Conservation (phyloP, 2,797 vertebrate genomes). For the Acipenser ruthenus region DNA sequence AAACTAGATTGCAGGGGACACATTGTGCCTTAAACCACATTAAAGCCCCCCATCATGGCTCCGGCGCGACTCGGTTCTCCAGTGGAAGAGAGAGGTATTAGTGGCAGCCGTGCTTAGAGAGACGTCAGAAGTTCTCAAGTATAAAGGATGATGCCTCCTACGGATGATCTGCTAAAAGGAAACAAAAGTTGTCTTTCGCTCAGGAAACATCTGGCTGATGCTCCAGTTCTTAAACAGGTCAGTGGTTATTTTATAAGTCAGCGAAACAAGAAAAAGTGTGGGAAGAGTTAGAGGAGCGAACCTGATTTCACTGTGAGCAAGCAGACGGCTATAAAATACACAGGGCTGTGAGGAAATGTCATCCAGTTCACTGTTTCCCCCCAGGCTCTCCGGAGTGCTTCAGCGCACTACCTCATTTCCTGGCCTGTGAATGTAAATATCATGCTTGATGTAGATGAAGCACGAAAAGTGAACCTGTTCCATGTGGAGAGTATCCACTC, state of each 20-base stretch:
- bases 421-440: constrained; percentile 40
- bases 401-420: constrained; percentile 33
- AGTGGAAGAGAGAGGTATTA: no score
- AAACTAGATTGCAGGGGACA: no score
- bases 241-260: constrained; percentile 16
- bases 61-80: no score
- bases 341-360: constrained; percentile 37
- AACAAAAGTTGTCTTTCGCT: constrained; percentile 37
- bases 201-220: constrained; percentile 41
- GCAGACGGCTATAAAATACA: constrained; percentile 24
- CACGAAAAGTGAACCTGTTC: constrained; percentile 15
- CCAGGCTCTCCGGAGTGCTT: constrained; percentile 20
- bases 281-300: constrained; percentile 32
- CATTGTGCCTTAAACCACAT: no score
- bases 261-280: constrained; percentile 40
- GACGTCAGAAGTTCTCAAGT: constrained; percentile 16
- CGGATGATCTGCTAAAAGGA: constrained; percentile 46
- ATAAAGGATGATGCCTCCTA: constrained; percentile 12
- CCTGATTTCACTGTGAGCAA: constrained; percentile 16
- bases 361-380: constrained; percentile 36
- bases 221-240: constrained; percentile 17
- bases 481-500: constrained; percentile 12
- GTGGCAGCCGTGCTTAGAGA: constrained; percentile 1
- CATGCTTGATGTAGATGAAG: constrained; percentile 1
- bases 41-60: no score